Evolutionary conservation across 2,888 invertebrate genomes (phyloP).

Genomic region (Epirrhoe tristata): DNA sequence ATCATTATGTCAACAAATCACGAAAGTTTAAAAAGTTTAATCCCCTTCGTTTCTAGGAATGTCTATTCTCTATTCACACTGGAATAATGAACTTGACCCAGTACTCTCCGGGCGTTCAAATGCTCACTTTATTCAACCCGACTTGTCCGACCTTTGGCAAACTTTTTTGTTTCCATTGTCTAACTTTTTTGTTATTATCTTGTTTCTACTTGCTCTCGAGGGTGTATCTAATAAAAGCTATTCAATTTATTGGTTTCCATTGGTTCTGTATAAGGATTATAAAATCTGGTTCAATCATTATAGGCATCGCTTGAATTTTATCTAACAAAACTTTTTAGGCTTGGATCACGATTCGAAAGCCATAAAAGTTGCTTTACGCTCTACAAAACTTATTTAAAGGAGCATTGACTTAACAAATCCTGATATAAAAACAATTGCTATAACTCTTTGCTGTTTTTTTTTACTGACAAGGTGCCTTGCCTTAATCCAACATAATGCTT

Average conservation of each 20-base stretch:
- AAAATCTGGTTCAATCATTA: too few relatives aligned
- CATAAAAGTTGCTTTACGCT: constrained; percentile 17
- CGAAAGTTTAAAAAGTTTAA: too few relatives aligned
- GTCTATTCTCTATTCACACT: constrained; percentile 52
- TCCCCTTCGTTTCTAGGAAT: constrained; percentile 10
- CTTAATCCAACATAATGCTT: constrained; percentile 10
- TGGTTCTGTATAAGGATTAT: too few relatives aligned
- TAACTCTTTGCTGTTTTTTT: neutral
- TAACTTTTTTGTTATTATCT: constrained; percentile 28
- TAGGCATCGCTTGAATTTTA: constrained; percentile 19
- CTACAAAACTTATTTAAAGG: constrained; percentile 28
- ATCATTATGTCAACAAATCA: too few relatives aligned
- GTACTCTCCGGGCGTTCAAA: constrained; percentile 48
- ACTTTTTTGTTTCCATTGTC: constrained; percentile 54
- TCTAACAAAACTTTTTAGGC: constrained; percentile 27
- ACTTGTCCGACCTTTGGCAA: constrained; percentile 59
- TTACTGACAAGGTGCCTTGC: constrained; percentile 6
- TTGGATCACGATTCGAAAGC: constrained; percentile 12
- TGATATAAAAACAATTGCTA: constrained; percentile 1
- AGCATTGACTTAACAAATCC: constrained; percentile 24
- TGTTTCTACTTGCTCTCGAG: neutral
- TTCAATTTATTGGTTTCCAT: neutral
- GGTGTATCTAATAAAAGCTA: neutral
- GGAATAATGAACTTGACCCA: constrained; percentile 76
- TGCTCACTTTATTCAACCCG: constrained; percentile 40